A percentile compares a stretch with the other conserved stretches of the same genome.
phyloP scores from a whole-genome alignment of 2,797 vertebrate genomes.

The Oreochromis grahami region DNA sequence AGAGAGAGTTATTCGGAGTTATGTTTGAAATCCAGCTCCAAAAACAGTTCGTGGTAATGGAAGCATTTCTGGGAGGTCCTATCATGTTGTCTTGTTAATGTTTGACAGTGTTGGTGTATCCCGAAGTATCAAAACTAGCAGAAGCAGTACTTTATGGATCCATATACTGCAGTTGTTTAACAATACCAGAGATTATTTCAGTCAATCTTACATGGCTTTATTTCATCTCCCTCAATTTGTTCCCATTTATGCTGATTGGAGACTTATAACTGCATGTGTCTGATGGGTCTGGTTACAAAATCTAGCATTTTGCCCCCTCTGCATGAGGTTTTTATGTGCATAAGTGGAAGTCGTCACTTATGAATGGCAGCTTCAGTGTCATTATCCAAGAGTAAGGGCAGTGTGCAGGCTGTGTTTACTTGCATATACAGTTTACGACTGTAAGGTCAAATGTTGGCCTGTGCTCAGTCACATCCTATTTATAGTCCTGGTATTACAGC shows the following conservation, averaged over 20 bases:
- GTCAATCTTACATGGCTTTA: not conserved
- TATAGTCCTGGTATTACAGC: conserved; percentile 34
- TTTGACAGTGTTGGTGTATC: not conserved
- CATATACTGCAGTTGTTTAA: not conserved
- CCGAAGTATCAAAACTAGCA: not conserved
- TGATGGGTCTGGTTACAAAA: not conserved
- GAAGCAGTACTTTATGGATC: not conserved
- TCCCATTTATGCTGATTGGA: not conserved
- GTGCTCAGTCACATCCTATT: conserved; percentile 32
- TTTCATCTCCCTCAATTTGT: not conserved
- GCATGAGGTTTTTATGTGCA: not conserved
- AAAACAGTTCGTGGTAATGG: not conserved
- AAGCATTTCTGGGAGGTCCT: not conserved
- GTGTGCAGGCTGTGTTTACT: not conserved
- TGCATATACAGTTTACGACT: not conserved
- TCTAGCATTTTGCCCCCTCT: not conserved
- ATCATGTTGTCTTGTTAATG: conserved; percentile 16
- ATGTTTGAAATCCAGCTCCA: not conserved
- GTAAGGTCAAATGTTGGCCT: not conserved
- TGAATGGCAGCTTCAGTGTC: not conserved
- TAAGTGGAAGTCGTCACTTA: not conserved
- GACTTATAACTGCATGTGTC: not conserved
- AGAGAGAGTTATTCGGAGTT: not conserved
- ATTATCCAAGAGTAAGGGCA: not conserved
- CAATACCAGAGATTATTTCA: not conserved